phyloP scores from a whole-genome alignment of 2,113 vertebrate species.

The Agelaius phoeniceus region DNA sequence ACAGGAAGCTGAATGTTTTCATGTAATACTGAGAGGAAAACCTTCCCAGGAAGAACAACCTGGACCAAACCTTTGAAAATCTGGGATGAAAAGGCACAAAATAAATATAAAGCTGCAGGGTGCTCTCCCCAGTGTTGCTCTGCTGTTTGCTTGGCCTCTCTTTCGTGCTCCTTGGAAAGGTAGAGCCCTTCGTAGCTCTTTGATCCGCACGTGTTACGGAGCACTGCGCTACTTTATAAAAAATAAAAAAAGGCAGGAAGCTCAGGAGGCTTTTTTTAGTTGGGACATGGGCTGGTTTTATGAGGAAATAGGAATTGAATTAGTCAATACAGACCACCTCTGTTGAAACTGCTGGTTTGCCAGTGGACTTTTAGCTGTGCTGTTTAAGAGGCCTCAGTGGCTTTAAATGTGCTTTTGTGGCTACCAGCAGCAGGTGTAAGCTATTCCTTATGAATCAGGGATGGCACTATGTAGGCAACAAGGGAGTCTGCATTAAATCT shows the following conservation, averaged over 20 bases:
- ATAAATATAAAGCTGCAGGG: slow-evolving; percentile 83
- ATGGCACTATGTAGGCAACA: background rate
- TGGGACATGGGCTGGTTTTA: slow-evolving; percentile 9
- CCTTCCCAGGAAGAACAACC: slow-evolving; percentile 86
- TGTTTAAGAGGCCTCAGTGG: background rate
- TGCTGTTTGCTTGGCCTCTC: slow-evolving; percentile 63
- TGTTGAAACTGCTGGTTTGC: background rate
- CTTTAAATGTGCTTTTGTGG: background rate
- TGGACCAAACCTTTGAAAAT: slow-evolving; percentile 80
- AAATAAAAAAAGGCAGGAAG: slow-evolving; percentile 17
- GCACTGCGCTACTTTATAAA: slow-evolving; percentile 1
- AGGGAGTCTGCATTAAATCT: background rate
- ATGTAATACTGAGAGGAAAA: slow-evolving; percentile 83
- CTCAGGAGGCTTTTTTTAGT: slow-evolving; percentile 19
- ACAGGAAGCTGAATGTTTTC: slow-evolving; percentile 87
- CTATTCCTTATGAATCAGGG: background rate
- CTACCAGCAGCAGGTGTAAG: slow-evolving; percentile 15
- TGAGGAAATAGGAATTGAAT: slow-evolving; percentile 40
- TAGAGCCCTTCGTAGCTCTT: slow-evolving; percentile 65
- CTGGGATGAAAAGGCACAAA: slow-evolving; percentile 80
- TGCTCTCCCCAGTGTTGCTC: slow-evolving; percentile 57
- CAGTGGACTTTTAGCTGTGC: background rate
- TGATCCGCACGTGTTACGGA: slow-evolving; percentile 72
- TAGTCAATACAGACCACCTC: slow-evolving; percentile 29
- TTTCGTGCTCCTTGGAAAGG: slow-evolving; percentile 73